These are phyloP conservation scores for Archaeoteleia sp. DNA, from an alignment of 2,888 invertebrate species.

Conservation along the genomic window DNA sequence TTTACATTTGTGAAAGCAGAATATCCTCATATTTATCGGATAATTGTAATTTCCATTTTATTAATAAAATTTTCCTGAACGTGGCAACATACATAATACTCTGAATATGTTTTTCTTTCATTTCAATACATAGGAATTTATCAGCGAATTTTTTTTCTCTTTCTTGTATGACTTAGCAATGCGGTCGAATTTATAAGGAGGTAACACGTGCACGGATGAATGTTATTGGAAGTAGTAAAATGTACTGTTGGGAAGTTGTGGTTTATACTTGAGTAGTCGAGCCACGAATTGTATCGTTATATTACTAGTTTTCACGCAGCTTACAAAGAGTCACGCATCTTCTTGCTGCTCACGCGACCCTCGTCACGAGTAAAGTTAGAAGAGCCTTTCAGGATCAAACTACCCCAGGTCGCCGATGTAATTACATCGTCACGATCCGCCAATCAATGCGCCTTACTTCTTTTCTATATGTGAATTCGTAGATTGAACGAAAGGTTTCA, in stretches of 20 bases:
- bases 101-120: no score
- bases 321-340: conserved; percentile 5
- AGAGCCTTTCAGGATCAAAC: neutral
- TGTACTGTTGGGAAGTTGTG: neutral
- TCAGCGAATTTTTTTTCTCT: neutral
- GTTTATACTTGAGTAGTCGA: conserved; percentile 2
- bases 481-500: no score
- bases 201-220: neutral
- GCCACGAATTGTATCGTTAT: neutral
- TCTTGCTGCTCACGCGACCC: conserved; percentile 15
- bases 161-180: neutral
- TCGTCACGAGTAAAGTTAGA: conserved; percentile 2
- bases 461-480: no score
- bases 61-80: no score
- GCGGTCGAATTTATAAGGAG: neutral
- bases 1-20: no score
- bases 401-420: neutral
- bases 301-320: neutral
- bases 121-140: no score
- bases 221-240: neutral
- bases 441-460: conserved; percentile 8
- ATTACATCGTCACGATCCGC: conserved; percentile 18
- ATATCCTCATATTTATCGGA: no score
- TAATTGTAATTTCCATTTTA: no score
- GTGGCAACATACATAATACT: no score